These are phyloP conservation scores for Pyrochroa serraticornis DNA, from an alignment of 2,888 invertebrate genomes.

Conservation along the genomic window DNA sequence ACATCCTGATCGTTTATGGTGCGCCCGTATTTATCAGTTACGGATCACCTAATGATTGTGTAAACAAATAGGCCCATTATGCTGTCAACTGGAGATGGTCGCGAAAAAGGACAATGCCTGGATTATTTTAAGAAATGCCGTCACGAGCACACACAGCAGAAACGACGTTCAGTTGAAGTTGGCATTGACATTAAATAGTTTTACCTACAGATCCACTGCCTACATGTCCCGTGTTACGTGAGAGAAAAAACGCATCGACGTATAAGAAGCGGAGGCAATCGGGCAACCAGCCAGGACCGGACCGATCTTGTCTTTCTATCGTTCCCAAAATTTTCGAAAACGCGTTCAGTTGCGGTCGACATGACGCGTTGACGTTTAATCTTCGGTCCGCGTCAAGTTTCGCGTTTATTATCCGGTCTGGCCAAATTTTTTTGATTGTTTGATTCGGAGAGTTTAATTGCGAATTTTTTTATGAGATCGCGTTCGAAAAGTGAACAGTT, in stretches of 20 bases:
- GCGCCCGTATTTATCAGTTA: too few species aligned
- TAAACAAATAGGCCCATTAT: conserved; percentile 23
- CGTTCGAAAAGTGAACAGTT: too few species aligned
- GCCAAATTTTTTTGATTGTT: too few species aligned
- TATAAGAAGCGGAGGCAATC: conserved; percentile 2
- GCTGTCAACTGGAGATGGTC: conserved; percentile 27
- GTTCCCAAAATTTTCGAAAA: not conserved
- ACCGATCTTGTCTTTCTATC: not conserved
- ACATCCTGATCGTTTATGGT: too few species aligned
- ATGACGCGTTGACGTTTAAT: too few species aligned
- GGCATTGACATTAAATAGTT: conserved; percentile 42
- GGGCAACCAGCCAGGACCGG: not conserved
- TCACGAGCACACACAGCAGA: conserved; percentile 34
- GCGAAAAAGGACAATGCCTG: conserved; percentile 33
- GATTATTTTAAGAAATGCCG: conserved; percentile 40
- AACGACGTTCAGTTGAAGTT: conserved; percentile 26
- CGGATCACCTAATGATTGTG: conserved; percentile 19
- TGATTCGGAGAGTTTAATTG: too few species aligned
- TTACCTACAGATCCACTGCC: conserved; percentile 37
- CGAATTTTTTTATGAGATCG: too few species aligned
- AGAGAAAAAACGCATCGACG: conserved; percentile 9
- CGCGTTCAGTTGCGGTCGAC: too few species aligned
- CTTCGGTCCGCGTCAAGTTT: too few species aligned
- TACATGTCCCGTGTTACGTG: conserved; percentile 20
- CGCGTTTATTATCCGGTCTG: too few species aligned